Evolutionary conservation across 2,888 invertebrate genomes (phyloP), one percentile per base, ranked within the genome.

Genomic region (Zaprionus lineosus): DNA sequence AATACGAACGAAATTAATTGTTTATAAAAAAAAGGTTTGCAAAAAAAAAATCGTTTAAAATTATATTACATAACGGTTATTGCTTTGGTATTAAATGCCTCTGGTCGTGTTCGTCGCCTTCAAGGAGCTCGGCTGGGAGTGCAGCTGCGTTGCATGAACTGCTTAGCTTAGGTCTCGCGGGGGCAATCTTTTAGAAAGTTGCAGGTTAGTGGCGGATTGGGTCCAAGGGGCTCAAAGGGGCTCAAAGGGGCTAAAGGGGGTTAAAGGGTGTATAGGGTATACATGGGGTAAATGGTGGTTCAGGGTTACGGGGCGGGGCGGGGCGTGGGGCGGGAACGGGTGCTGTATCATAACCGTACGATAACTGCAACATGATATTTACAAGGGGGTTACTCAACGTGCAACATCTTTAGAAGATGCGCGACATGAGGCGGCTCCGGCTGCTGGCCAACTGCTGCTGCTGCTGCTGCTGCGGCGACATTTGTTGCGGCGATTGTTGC

Each of bases 11-110:
- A 28, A 34, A 43, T 28, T 28, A 9, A 12, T 14, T 26, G 7
- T 51, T n/a, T 40, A 16, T 31, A 50, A 56, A 77, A 65, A 58
- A 68, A 70, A 55, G 33, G 26, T 7, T n/a, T n/a, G n/a, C n/a
- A n/a, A n/a, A 53, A 74, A 73, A 63, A 74, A 65, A 69, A 43
- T 68, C 44, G 46, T 62, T 79, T 66, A 70, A 82, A 82, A 83
- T 82, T 85, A 79, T 83, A 79, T 85, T 85, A 84, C 77, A 81
- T 82, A 84, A 82, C 84, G 82, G 74, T 86, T 87, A 87, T 87
- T 87, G 81, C 88, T 88, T 88, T 88, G 88, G 88, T 88, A 88
- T 87, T 86, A 87, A 88, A 88, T 88, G 88, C 88, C 88, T 88
- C 88, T 88, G 85, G 86, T 88, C 79, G 72, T 72, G 59, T 58